Evolutionary conservation across 2,113 vertebrate genomes (phyloP), one percentile per base, ranked within the genome.

Genomic region (Ailurus styani): DNA sequence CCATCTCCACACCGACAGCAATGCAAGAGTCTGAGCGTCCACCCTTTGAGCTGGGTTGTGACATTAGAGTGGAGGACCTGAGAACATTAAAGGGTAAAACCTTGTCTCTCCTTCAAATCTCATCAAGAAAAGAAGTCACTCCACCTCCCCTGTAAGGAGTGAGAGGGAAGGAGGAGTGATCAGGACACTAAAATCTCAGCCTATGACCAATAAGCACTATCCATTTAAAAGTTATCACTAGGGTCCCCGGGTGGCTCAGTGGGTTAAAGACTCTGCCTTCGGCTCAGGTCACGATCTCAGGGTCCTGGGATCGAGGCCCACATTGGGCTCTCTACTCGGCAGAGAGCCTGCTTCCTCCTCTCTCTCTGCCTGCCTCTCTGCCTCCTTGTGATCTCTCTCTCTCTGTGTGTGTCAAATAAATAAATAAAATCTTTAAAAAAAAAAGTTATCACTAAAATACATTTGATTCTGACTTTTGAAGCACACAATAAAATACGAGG

Each of bases 21-120:
- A 25, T 15, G 1, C 34, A 37, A 5, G 1, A 5, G 20, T 37
- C 34, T 37, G n/a, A 40, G 13, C 1, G 25, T 52, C n/a, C 0
- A 2, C 6, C 27, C 23, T 47, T 23, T 2, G 11, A 37, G 5
- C 2, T 5, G 5, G 54, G 17, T 25, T 37, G 55, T 37, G 31
- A 27, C 10, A 40, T 20, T 12, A 40, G 37, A 15, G 21, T 1
- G 15, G 2, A 4, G 14, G 34, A 25, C 1, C 3, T 54, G 11
- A 31, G 77, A 64, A 40, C 21, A 27, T 13, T 25, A 15, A 57
- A 54, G 45, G n/a, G 18, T 0, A 57, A 68, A 29, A 18, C 14
- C 4, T 34, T 7, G 2, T 64, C 82, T 75, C 34, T 64, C 50
- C 29, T 60, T 78, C 34, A 42, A 55, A 7, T n/a, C 34, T 93